Conservation (phyloP, 2,888 invertebrate genomes). For the Platynereis dumerilii region DNA sequence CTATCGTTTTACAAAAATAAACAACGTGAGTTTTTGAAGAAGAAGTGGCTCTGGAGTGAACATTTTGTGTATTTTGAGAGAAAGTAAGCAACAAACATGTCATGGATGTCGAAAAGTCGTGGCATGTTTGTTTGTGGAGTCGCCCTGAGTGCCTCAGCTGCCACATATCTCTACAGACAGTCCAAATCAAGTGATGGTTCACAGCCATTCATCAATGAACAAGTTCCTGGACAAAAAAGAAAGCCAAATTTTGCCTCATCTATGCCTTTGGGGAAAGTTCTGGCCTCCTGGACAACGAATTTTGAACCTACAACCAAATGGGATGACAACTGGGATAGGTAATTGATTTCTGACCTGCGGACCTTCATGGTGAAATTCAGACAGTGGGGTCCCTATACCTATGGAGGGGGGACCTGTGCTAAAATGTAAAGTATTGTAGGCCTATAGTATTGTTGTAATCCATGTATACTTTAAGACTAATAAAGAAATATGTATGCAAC, state of each 20-base stretch:
- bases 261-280: constrained; percentile 27
- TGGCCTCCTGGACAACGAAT: constrained; percentile 53
- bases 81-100: neutral
- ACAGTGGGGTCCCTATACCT: no score
- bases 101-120: constrained; percentile 4
- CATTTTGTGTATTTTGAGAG: no score
- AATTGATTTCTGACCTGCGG: no score
- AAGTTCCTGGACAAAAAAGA: neutral
- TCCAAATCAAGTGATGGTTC: neutral
- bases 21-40: no score
- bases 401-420: no score
- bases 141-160: neutral
- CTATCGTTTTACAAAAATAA: no score
- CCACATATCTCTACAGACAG: neutral
- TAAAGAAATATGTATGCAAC: no score
- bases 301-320: constrained; percentile 73
- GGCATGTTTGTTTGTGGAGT: constrained; percentile 2
- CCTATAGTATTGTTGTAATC: no score
- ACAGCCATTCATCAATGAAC: neutral
- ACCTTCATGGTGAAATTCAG: no score
- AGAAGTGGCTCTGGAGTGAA: no score
- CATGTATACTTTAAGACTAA: no score
- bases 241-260: neutral
- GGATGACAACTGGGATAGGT: constrained; percentile 88
- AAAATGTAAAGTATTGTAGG: no score